Percentiles rank a stretch among this genome's conserved stretches.
These are phyloP conservation scores for Anthopleura sola DNA, from an alignment of 64 coral and sea anemone species.

Conservation along the genomic window DNA sequence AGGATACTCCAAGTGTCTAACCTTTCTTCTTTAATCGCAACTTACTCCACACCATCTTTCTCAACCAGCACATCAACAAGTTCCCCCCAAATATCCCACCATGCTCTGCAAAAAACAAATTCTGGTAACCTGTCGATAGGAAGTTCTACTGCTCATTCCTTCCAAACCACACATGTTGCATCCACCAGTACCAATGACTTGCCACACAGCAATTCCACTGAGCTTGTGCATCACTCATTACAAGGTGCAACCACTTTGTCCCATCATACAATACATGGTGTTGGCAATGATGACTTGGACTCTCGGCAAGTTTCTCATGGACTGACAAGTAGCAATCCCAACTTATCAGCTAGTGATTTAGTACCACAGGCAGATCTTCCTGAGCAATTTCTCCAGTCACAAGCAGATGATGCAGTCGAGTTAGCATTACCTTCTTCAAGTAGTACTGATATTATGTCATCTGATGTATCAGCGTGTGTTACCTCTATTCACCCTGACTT, in stretches of 20 bases:
- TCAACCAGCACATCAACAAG: conserved; percentile 5
- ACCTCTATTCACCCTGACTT: not conserved
- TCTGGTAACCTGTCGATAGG: not conserved
- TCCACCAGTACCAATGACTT: conserved; percentile 15
- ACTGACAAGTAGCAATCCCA: not conserved
- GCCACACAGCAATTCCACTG: not conserved
- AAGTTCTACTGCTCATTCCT: conserved; percentile 3
- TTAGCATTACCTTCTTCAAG: conserved; percentile 27
- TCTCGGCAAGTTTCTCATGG: not conserved
- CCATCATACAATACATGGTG: conserved; percentile 21
- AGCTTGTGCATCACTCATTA: conserved; percentile 8
- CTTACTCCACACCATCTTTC: not conserved
- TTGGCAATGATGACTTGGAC: conserved; percentile 16
- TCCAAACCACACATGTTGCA: not conserved
- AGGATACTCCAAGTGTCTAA: conserved; percentile 27
- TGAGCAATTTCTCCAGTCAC: conserved; percentile 61
- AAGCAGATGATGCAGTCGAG: conserved; percentile 46
- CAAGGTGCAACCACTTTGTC: conserved; percentile 12
- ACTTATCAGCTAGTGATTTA: conserved; percentile 21
- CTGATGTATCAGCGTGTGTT: not conserved
- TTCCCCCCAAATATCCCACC: conserved; percentile 11
- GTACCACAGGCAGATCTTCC: conserved; percentile 55
- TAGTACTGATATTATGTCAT: not conserved
- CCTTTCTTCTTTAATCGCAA: not conserved
- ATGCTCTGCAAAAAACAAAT: not conserved